phyloP scores from a whole-genome alignment of 2,797 vertebrate genomes.

The Apodemus agrarius region DNA sequence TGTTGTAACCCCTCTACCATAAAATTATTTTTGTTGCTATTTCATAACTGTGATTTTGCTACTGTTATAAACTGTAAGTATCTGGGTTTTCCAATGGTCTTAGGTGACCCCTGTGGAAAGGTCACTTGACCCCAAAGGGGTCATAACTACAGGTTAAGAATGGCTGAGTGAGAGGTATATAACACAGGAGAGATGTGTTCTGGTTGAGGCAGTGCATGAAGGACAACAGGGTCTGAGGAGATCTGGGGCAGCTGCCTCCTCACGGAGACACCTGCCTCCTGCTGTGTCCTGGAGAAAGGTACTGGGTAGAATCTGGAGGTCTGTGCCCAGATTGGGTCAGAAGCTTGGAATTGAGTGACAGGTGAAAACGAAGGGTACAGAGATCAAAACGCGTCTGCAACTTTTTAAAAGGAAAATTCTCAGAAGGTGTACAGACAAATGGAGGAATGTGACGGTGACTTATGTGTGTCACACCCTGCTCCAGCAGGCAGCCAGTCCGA shows the following conservation, averaged over 20 bases:
- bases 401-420: slow-evolving; percentile 1
- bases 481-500: background rate
- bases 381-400: background rate
- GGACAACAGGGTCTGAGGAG: background rate
- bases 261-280: background rate
- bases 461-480: background rate
- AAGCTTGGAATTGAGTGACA: background rate
- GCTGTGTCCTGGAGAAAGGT: background rate
- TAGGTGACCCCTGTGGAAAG: background rate
- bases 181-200: background rate
- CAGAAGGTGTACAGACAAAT: background rate
- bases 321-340: background rate
- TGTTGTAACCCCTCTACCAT: background rate
- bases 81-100: background rate
- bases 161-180: background rate
- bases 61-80: background rate
- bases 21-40: background rate
- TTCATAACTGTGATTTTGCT: background rate
- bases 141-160: background rate
- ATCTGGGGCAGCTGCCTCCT: background rate
- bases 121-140: background rate
- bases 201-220: background rate
- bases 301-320: background rate
- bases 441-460: background rate
- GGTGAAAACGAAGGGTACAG: background rate